These are phyloP conservation scores for Ormyrus pomaceus DNA, from an alignment of 2,888 invertebrate species.

Conservation along the genomic window DNA sequence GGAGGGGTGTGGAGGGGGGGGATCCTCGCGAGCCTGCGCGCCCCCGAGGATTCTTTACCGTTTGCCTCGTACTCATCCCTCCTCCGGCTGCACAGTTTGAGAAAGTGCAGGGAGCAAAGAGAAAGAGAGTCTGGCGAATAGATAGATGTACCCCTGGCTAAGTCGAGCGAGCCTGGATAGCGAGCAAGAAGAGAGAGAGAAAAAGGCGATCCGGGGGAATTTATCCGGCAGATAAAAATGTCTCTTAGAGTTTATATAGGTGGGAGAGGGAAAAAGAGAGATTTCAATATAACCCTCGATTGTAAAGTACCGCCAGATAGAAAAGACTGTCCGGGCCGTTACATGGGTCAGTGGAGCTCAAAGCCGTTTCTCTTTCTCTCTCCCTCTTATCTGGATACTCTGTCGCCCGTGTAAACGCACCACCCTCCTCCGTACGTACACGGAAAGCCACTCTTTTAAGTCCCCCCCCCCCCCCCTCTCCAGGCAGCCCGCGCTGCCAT, in stretches of 20 bases:
- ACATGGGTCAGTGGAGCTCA: constrained; percentile 70
- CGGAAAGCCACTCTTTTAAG: constrained; percentile 10
- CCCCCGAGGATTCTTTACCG: constrained; percentile 56
- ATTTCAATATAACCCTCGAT: constrained; percentile 73
- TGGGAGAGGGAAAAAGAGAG: constrained; percentile 56
- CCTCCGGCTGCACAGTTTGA: constrained; percentile 48
- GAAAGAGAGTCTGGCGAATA: constrained; percentile 55
- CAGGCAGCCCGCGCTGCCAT: not conserved
- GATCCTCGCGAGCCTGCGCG: constrained; percentile 36
- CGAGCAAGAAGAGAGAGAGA: constrained; percentile 31
- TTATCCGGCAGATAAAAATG: constrained; percentile 73
- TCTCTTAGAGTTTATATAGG: constrained; percentile 71
- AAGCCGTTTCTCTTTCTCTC: constrained; percentile 59
- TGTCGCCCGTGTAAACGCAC: constrained; percentile 28
- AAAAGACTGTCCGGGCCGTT: constrained; percentile 65
- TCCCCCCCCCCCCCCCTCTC: not conserved
- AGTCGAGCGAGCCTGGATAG: constrained; percentile 40
- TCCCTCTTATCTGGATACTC: constrained; percentile 29
- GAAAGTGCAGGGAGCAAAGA: constrained; percentile 45
- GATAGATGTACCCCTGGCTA: constrained; percentile 54
- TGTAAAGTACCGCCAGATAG: constrained; percentile 68
- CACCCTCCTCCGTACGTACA: not conserved
- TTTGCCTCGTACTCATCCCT: constrained; percentile 25
- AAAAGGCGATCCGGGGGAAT: constrained; percentile 64
- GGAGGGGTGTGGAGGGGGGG: not conserved